These are phyloP conservation scores for Lethenteron reissneri DNA, from an alignment of 2,113 vertebrate genomes.

Conservation along the genomic window DNA sequence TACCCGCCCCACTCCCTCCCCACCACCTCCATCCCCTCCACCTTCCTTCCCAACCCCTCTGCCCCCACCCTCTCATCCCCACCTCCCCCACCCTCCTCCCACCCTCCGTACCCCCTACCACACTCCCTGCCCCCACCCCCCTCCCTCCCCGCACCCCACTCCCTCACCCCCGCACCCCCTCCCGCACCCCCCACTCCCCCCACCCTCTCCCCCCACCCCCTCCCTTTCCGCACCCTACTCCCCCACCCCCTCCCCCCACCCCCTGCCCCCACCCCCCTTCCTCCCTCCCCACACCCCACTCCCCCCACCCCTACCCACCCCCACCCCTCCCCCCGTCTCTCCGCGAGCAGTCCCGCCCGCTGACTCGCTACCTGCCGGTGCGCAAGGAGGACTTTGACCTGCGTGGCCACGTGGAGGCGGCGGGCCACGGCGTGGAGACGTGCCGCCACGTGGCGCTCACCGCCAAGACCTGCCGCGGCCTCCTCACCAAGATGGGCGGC, in stretches of 20 bases:
- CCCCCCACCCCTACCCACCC: neutral
- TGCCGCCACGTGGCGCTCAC: constrained; percentile 62
- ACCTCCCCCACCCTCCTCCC: no score
- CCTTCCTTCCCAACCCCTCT: no score
- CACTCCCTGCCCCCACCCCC: no score
- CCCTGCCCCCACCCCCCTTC: neutral
- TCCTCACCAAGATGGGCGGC: constrained; percentile 92
- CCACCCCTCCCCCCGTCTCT: neutral
- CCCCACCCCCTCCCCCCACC: neutral
- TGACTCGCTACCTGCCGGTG: constrained; percentile 79
- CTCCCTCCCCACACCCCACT: neutral
- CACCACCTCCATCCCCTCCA: no score
- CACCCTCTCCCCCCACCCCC: no score
- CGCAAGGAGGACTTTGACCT: constrained; percentile 86
- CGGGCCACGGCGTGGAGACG: constrained; percentile 64
- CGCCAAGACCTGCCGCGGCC: constrained; percentile 89
- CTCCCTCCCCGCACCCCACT: no score
- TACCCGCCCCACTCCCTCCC: neutral
- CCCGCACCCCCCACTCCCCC: no score
- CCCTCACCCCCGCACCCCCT: no score
- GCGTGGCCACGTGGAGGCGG: constrained; percentile 76
- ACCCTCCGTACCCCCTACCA: no score
- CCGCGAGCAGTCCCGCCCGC: constrained; percentile 45
- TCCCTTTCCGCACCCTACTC: no score
- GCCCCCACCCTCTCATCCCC: no score